phyloP scores from a whole-genome alignment of 92 coral and sea anemone species.

The Micromussa lordhowensis region DNA sequence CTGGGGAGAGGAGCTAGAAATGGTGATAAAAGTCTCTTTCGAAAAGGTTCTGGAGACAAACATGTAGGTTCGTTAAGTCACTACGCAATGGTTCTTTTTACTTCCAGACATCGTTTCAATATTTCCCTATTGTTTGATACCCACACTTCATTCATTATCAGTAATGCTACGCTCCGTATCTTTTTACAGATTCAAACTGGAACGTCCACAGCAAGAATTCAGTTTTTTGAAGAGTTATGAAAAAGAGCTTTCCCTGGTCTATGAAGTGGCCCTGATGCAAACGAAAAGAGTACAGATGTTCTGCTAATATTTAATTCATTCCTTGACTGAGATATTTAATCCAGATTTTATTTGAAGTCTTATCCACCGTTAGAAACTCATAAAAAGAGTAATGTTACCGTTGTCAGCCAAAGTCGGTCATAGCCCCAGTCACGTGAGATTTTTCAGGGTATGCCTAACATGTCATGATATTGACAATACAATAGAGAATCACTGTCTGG shows the following conservation, averaged over 20 bases:
- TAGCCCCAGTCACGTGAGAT: neutral
- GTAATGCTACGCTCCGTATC: neutral
- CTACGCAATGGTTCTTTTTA: neutral
- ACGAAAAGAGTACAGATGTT: neutral
- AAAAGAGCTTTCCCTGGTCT: neutral
- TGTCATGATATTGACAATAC: neutral
- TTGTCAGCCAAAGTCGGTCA: neutral
- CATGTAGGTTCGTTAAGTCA: too few species aligned
- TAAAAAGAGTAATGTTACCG: neutral
- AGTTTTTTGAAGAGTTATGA: constrained; percentile 87
- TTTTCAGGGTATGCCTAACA: neutral
- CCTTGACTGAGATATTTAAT: constrained; percentile 22
- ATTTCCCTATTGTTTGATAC: neutral
- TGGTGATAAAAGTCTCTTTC: too few species aligned
- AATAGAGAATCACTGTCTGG: too few species aligned
- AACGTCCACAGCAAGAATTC: constrained; percentile 82
- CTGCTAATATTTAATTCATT: constrained; percentile 11
- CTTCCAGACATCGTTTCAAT: neutral
- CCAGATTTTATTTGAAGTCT: neutral
- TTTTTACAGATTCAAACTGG: constrained; percentile 75
- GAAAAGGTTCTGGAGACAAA: too few species aligned
- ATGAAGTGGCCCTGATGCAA: neutral
- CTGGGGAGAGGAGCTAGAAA: too few species aligned
- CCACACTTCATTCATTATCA: too few species aligned
- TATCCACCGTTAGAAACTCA: neutral